phyloP scores from a whole-genome alignment of 1,140 invertebrate genomes.

The Heliconius nattereri region DNA sequence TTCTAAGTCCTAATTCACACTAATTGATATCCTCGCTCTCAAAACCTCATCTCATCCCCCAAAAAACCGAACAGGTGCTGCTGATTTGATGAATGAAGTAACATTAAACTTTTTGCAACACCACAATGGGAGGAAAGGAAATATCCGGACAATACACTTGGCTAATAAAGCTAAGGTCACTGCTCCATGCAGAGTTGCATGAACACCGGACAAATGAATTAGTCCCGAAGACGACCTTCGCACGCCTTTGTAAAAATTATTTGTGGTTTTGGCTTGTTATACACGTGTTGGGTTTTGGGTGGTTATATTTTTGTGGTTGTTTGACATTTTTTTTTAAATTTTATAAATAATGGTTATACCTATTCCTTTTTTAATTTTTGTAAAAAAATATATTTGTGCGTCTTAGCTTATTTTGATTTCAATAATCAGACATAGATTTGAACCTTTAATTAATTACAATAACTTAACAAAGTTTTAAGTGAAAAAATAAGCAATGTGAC shows the following conservation, averaged over 20 bases:
- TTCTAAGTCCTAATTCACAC: too few species aligned
- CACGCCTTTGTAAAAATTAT: constrained; percentile 25
- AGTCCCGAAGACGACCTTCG: constrained; percentile 39
- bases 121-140: constrained; percentile 6
- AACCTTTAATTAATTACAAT: too few species aligned
- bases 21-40: too few species aligned
- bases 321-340: background rate
- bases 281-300: constrained; percentile 7
- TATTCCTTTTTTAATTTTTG: background rate
- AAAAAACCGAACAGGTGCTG: background rate
- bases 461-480: too few species aligned
- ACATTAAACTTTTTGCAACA: background rate
- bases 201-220: constrained; percentile 39
- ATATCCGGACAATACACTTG: constrained; percentile 10
- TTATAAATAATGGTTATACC: too few species aligned
- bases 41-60: background rate
- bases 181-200: constrained; percentile 39
- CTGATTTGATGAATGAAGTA: background rate
- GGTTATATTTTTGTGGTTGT: background rate
- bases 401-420: too few species aligned
- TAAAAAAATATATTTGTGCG: too few species aligned
- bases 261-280: background rate
- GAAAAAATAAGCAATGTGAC: too few species aligned
- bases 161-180: constrained; percentile 26
- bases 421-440: too few species aligned